These are phyloP conservation scores for Diloba caeruleocephala DNA, from an alignment of 2,888 invertebrate genomes.

Conservation along the genomic window DNA sequence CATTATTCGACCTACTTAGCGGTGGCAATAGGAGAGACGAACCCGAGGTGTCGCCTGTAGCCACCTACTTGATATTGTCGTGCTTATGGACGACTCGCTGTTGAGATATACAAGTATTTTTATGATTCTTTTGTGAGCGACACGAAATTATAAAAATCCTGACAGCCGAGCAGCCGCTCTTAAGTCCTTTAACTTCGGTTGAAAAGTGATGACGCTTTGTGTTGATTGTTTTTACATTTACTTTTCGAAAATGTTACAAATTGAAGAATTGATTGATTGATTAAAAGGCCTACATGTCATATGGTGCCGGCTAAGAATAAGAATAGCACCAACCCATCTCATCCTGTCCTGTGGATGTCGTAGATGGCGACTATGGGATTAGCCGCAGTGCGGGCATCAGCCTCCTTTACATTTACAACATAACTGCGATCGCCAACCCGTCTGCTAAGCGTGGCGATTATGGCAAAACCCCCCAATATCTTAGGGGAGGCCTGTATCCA, in stretches of 20 bases:
- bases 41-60: slow-evolving; percentile 75
- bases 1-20: slow-evolving; percentile 88
- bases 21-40: slow-evolving; percentile 69
- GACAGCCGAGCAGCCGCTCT: slow-evolving; percentile 36
- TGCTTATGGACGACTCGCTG: slow-evolving; percentile 56
- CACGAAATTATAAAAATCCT: slow-evolving; percentile 45
- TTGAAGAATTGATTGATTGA: no score
- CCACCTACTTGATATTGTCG: slow-evolving; percentile 71
- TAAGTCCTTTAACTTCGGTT: slow-evolving; percentile 38
- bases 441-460: no score
- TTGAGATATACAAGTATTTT: slow-evolving; percentile 52
- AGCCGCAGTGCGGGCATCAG: no score
- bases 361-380: no score
- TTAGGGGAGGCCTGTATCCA: no score
- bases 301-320: no score
- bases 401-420: no score
- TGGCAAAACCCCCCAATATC: no score
- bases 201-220: slow-evolving; percentile 44
- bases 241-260: slow-evolving; percentile 12
- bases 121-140: slow-evolving; percentile 50
- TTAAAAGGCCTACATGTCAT: no score
- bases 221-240: slow-evolving; percentile 31
- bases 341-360: no score
- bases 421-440: no score
- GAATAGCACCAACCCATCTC: no score